Conservation (phyloP, 1,140 invertebrate species). For the Luehdorfia chinensis region DNA sequence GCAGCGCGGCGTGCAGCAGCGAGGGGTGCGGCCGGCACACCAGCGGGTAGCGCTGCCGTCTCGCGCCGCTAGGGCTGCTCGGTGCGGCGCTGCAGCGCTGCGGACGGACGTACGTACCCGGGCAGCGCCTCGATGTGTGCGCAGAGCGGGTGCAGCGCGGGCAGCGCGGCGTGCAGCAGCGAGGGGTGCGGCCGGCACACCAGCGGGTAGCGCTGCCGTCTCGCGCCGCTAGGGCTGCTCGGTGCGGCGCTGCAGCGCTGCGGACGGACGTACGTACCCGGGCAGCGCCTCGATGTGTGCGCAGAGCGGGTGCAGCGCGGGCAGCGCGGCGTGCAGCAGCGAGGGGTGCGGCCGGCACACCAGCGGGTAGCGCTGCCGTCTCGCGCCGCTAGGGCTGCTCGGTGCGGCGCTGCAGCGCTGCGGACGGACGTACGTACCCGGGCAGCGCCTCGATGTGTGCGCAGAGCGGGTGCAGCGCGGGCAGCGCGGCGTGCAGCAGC, state of each 20-base stretch:
- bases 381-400: constrained; percentile 8
- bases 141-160: constrained; percentile 41
- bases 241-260: constrained; percentile 13
- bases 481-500: constrained; percentile 46
- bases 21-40: constrained; percentile 48
- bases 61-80: constrained; percentile 10
- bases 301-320: constrained; percentile 42
- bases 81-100: constrained; percentile 10
- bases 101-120: no score
- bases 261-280: constrained; percentile 36
- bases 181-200: constrained; percentile 46
- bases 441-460: constrained; percentile 36
- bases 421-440: constrained; percentile 36
- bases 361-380: constrained; percentile 34
- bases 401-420: constrained; percentile 13
- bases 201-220: constrained; percentile 34
- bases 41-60: constrained; percentile 34
- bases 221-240: constrained; percentile 8
- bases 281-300: constrained; percentile 36
- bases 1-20: constrained; percentile 46
- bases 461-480: constrained; percentile 42
- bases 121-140: constrained; percentile 36
- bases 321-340: constrained; percentile 46
- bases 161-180: constrained; percentile 44
- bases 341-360: constrained; percentile 46